Evolutionary conservation across 1,140 invertebrate species (phyloP), one percentile per base, ranked within the genome.

Genomic region (Tetragnatha versicolor): DNA sequence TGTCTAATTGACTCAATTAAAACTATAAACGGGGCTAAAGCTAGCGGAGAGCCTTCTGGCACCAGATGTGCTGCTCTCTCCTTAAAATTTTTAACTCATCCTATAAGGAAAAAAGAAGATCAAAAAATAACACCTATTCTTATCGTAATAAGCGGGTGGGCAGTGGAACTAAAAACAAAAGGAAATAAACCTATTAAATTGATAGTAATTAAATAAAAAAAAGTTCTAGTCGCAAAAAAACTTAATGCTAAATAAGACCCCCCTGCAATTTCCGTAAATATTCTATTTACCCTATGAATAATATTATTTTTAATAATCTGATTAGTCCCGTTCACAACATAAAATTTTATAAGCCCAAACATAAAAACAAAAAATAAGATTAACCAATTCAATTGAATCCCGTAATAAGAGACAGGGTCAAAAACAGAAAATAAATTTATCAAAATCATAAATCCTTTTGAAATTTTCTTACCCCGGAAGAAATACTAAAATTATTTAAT

Each of bases 151-250:
- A 81, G 82, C 87, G 90, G 80, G 84, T 91, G 90, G 27, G 88
- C 90, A 79, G 89, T 87, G 80, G 84, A 84, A 12, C 89, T 90
- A 87, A 91, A 91, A 87, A 91, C 89, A 87, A 90, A 91, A 3
- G 90, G 88, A 51, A 91, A 89, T 87, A 91, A 84, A 17, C 90
- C 88, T 86, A 90, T 82, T 83, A 90, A 89, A 88, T 90, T 90
- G 87, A 88, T 90, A 85, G 89, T 35, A 51, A 83, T 84, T 69
- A 51, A 84, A 73, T 81, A 85, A 85, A 84, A 88, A 87, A 79
- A 87, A 79, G 27, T 83, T 45, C 31, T 53, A 69, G 60, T 20
- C 66, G 31, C 49, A 39, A 77, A 45, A 55, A 31, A 45, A 37
- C 31, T 33, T 25, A 47, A 22, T 51, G 3, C 78, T 80, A 33